Evolutionary conservation across 2,888 invertebrate genomes (phyloP).

Genomic region (Hyalella azteca): DNA sequence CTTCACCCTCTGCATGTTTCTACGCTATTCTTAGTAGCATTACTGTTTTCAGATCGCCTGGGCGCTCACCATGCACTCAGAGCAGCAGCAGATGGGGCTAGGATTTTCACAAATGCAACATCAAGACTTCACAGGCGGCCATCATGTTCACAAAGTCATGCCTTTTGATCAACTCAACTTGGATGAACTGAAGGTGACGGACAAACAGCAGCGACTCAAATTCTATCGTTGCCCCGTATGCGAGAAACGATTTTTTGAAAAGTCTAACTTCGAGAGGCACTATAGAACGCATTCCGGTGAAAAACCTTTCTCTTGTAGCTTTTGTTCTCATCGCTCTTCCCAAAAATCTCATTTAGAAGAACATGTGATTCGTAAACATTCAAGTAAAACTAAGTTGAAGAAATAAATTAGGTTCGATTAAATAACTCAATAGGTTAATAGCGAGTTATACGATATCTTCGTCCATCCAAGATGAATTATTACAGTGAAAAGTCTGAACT

Average conservation of each 20-base stretch:
- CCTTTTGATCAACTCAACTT: neutral
- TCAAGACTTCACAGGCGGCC: neutral
- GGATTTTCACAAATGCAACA: neutral
- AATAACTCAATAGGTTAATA: too few species aligned
- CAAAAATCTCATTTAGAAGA: slow-evolving; percentile 41
- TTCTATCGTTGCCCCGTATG: slow-evolving; percentile 26
- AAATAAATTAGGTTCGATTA: too few species aligned
- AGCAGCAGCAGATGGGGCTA: too few species aligned
- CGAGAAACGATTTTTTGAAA: slow-evolving; percentile 40
- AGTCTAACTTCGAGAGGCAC: slow-evolving; percentile 52
- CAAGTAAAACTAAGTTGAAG: too few species aligned
- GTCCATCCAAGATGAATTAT: too few species aligned
- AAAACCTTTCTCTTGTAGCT: slow-evolving; percentile 45
- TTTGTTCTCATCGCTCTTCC: slow-evolving; percentile 47
- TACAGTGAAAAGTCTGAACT: too few species aligned
- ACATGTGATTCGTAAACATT: slow-evolving; percentile 2
- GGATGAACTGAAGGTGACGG: neutral
- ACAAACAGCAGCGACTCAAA: neutral
- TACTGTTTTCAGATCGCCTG: neutral
- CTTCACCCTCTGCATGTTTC: too few species aligned
- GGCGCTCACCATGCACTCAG: neutral
- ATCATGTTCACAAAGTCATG: neutral
- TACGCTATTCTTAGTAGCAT: too few species aligned
- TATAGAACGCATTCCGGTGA: slow-evolving; percentile 53
- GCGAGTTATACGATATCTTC: too few species aligned